phyloP scores from a whole-genome alignment of 2,888 invertebrate species.

The Petrolisthes manimaculis region DNA sequence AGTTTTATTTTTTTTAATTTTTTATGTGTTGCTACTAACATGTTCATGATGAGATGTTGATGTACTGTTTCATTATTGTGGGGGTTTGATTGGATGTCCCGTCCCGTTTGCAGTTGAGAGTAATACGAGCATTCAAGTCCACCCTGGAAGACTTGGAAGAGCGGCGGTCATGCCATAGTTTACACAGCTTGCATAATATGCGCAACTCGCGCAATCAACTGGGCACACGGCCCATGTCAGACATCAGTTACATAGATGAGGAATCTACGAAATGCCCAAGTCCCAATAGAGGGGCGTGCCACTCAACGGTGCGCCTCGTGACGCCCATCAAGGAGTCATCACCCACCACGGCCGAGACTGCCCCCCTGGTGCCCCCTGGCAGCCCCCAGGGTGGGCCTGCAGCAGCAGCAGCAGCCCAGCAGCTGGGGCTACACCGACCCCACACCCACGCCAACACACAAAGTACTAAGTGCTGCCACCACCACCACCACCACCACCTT shows the following conservation, averaged over 20 bases:
- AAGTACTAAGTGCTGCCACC: conserved; percentile 65
- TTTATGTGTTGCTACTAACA: conserved; percentile 62
- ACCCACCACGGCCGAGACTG: conserved; percentile 59
- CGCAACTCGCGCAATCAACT: conserved; percentile 83
- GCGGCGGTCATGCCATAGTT: conserved; percentile 97
- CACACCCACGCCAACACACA: conserved; percentile 64
- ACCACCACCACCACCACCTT: conserved; percentile 63
- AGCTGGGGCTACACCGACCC: conserved; percentile 62
- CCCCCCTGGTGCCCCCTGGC: conserved; percentile 60
- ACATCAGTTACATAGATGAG: conserved; percentile 87
- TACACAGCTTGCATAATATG: conserved; percentile 90
- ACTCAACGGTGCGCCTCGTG: conserved; percentile 53
- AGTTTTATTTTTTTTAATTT: conserved; percentile 56
- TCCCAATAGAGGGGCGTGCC: conserved; percentile 59
- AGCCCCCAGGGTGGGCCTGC: conserved; percentile 68
- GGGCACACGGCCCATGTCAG: conserved; percentile 80
- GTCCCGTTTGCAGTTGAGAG: conserved; percentile 95
- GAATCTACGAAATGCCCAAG: conserved; percentile 71
- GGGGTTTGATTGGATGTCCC: conserved; percentile 65
- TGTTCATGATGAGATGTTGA: conserved; percentile 61
- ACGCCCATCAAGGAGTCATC: conserved; percentile 58
- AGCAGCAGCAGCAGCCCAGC: conserved; percentile 63
- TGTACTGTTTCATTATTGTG: conserved; percentile 59
- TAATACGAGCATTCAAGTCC: conserved; percentile 99
- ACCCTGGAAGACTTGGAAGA: conserved; percentile 99